Conservation (phyloP, 2,888 invertebrate species). For the Schizaphis graminum region DNA sequence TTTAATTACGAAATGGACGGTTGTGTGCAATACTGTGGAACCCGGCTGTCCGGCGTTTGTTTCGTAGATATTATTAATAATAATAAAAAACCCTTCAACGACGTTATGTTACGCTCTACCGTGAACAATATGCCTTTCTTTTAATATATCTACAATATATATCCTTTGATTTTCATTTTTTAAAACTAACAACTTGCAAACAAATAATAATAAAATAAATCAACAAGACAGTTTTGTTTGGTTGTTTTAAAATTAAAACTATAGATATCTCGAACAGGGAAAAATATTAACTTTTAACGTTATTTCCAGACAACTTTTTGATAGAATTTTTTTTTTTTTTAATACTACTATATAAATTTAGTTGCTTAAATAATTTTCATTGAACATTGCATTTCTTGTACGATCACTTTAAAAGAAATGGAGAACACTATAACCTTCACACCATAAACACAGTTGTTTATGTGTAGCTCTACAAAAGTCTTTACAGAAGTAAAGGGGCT, state of each 20-base stretch:
- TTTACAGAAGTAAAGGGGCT: not conserved
- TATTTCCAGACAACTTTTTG: not conserved
- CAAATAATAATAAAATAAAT: not conserved
- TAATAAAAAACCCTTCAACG: not conserved
- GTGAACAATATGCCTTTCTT: not conserved
- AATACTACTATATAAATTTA: not conserved
- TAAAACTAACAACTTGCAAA: not conserved
- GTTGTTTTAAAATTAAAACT: not conserved
- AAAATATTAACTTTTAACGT: not conserved
- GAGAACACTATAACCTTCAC: not conserved
- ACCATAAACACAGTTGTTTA: slow-evolving; percentile 24
- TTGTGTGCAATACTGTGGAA: not conserved
- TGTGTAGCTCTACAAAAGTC: not conserved
- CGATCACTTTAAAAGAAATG: not conserved
- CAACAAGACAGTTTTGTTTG: not conserved
- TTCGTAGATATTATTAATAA: not conserved
- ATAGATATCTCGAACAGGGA: not conserved
- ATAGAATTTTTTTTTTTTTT: not conserved
- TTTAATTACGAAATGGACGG: slow-evolving; percentile 39
- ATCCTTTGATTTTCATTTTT: not conserved
- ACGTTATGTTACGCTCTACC: not conserved
- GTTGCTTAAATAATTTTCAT: not conserved
- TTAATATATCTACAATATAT: not conserved
- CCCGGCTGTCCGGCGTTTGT: not conserved
- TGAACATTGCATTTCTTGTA: not conserved